Evolutionary conservation across 64 coral and sea anemone genomes (phyloP), one percentile per base, ranked within the genome.

Genomic region (Platygyra sinensis): DNA sequence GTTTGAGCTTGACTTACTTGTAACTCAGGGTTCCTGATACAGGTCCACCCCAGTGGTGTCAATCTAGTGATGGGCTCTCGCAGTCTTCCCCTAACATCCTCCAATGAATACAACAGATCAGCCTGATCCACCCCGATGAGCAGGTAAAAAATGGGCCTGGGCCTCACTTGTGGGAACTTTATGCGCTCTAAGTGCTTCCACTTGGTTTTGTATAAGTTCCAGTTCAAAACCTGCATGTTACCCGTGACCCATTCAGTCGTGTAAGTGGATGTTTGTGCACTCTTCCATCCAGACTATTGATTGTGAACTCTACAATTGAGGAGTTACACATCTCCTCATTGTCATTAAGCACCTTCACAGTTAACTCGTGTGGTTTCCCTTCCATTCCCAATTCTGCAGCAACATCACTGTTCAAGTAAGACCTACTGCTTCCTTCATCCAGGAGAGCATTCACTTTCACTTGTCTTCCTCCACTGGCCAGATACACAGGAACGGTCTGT

Each of bases 11-110:
- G 19, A 31, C 22, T 62, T 52, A 25, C 9, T 28, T 75, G 49
- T 42, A 72, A 24, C 49, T 49, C 79, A 5, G 62, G n/a, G n/a
- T n/a, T n/a, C n/a, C n/a, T n/a, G n/a, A n/a, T n/a, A n/a, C n/a
- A n/a, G n/a, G n/a, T n/a, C 93, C 87, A 94, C 42, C 93, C 93
- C 28, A 94, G 87, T 39, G 93, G 93, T 38, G 87, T 90, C 18
- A 87, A 94, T n/a, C n/a, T n/a, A n/a, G n/a, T n/a, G n/a, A n/a
- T n/a, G n/a, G n/a, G n/a, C n/a, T n/a, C n/a, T n/a, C n/a, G n/a
- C n/a, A n/a, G n/a, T n/a, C n/a, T n/a, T n/a, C n/a, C n/a, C n/a
- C n/a, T n/a, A n/a, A n/a, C n/a, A n/a, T n/a, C n/a, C n/a, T n/a
- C n/a, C n/a, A n/a, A n/a, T n/a, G n/a, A n/a, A n/a, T n/a, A n/a